Conservation (phyloP, 2,797 vertebrate species). For the Aratinga solstitialis region DNA sequence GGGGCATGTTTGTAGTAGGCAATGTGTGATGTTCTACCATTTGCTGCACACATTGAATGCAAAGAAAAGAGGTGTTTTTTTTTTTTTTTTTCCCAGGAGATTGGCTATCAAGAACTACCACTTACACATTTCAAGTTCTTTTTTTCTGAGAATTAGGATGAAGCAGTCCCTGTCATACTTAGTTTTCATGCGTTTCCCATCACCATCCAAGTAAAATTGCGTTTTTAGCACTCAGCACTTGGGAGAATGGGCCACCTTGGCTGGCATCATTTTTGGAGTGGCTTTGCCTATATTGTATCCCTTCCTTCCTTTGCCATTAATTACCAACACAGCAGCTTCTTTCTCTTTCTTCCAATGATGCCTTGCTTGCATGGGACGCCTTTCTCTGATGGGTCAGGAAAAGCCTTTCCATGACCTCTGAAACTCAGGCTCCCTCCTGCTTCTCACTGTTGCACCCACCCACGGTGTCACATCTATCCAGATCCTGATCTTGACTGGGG, state of each 20-base stretch:
- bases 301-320: neutral
- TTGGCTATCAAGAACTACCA: neutral
- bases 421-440: neutral
- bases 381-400: neutral
- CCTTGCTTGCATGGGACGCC: neutral
- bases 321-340: neutral
- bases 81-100: neutral
- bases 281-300: neutral
- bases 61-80: neutral
- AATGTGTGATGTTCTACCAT: neutral
- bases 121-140: fast-evolving
- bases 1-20: neutral
- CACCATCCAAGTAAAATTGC: neutral
- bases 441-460: neutral
- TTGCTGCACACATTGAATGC: neutral
- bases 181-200: neutral
- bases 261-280: neutral
- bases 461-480: neutral
- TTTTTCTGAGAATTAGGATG: neutral
- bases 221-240: neutral
- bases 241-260: neutral
- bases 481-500: neutral
- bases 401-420: neutral
- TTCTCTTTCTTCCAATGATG: neutral
- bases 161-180: neutral